Evolutionary conservation across 1,140 invertebrate species (phyloP).

Genomic region (Cydia amplana): DNA sequence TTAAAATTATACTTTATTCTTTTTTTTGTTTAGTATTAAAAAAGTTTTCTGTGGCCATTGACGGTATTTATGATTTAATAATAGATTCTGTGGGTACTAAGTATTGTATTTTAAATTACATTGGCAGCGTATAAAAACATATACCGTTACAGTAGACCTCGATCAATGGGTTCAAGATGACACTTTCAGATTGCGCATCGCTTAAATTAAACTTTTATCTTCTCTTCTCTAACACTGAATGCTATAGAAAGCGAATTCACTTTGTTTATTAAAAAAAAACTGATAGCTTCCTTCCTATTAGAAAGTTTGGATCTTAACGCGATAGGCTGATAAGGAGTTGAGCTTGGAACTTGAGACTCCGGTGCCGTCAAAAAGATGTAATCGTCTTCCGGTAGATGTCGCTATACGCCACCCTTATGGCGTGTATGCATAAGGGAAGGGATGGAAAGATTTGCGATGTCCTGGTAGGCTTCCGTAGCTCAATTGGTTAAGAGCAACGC

Average conservation of each 20-base stretch:
- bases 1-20: too few relatives aligned
- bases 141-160: constrained; percentile 2
- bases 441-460: too few relatives aligned
- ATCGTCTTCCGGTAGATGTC: too few relatives aligned
- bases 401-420: too few relatives aligned
- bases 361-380: too few relatives aligned
- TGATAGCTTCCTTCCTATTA: constrained; percentile 47
- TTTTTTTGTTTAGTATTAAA: too few relatives aligned
- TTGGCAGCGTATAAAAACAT: constrained; percentile 6
- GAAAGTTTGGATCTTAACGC: constrained; percentile 36
- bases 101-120: constrained; percentile 12
- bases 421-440: too few relatives aligned
- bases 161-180: constrained; percentile 29
- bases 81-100: neutral
- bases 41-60: too few relatives aligned
- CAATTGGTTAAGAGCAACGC: too few relatives aligned
- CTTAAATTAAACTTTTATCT: constrained; percentile 33
- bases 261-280: constrained; percentile 36
- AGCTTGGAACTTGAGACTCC: too few relatives aligned
- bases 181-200: constrained; percentile 31
- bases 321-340: constrained; percentile 19
- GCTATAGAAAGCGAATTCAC: constrained; percentile 26
- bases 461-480: too few relatives aligned
- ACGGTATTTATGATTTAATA: neutral
- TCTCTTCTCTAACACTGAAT: neutral